Conservation (phyloP, 2,888 invertebrate genomes). For the Agrotis clavis region DNA sequence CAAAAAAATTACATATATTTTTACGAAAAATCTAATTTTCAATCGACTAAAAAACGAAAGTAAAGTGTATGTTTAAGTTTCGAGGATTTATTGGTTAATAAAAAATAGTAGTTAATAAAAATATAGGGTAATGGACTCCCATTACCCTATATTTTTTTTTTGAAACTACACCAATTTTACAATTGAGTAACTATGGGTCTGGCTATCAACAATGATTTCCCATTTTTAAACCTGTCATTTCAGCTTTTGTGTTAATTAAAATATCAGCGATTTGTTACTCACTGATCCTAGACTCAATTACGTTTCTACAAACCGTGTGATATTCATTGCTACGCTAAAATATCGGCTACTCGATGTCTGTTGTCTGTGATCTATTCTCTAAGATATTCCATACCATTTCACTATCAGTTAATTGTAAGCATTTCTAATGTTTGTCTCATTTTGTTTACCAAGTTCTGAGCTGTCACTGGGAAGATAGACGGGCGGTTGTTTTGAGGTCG, state of each 20-base stretch:
- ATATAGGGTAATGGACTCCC: too few relatives aligned
- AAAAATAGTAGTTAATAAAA: too few relatives aligned
- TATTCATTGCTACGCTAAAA: conserved; percentile 12
- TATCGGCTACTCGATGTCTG: not conserved
- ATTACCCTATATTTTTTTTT: not conserved
- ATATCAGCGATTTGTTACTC: not conserved
- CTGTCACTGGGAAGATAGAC: conserved; percentile 51
- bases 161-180: not conserved
- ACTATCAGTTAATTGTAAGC: conserved; percentile 39
- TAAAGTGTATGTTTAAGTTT: too few relatives aligned
- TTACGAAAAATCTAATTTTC: too few relatives aligned
- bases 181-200: not conserved
- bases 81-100: too few relatives aligned
- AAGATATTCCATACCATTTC: conserved; percentile 45
- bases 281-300: conserved; percentile 14
- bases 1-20: too few relatives aligned
- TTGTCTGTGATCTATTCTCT: conserved; percentile 6
- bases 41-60: too few relatives aligned
- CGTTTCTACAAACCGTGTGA: not conserved
- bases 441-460: conserved; percentile 34
- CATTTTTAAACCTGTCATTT: not conserved
- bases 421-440: conserved; percentile 45
- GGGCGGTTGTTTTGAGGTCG: conserved; percentile 44
- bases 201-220: not conserved
- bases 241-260: not conserved